Base-by-base conservation (phyloP, 1,140 invertebrate species). In the Ylistrum balloti region DNA sequence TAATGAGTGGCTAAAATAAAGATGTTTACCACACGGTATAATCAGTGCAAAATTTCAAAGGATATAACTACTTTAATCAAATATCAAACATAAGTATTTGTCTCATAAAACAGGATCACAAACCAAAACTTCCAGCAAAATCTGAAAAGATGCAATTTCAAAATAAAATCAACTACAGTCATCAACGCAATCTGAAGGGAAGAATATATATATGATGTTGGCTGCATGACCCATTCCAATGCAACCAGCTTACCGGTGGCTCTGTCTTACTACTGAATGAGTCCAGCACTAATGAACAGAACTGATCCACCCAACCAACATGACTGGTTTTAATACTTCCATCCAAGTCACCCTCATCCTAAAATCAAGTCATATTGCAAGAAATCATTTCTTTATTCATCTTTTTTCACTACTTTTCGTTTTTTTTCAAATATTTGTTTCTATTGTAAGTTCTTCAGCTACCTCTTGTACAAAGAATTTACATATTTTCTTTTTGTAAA, bases 201-300 rank as follows among this genome's bases (percentile, higher is more conserved):
- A 28, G 56, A 11, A 74, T n/a, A n/a, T 28, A 74, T 5, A 11
- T n/a, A 5, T 74, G 15, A 20, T 48, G 56, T 74, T 74, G 56
- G 56, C 56, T 74, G 56, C 56, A 74, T 74, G n/a, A 7, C 56
- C n/a, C 56, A 74, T 74, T 74, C 56, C 56, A 11, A 74, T 74
- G 56, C 56, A 74, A 74, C 56, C 56, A 74, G 28, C 56, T 74
- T 74, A 74, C 56, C 56, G 11, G 0, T n/a, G 15, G 3, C 20
- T 28, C 22, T 28, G 56, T 74, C 22, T 15, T 56, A 56, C 45
- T 56, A 17, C 0, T 74, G 56, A 74, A 74, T 0, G 56, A 9
- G 56, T 74, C 56, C 56, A 74, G 56, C 22, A 74, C n/a, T 74
- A 74, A 28, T 2, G 22, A 28, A 28, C 56, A 74, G 56, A 74